Evolutionary conservation across 2,797 vertebrate genomes (phyloP).

Genomic region (Halcyon chelicuti): DNA sequence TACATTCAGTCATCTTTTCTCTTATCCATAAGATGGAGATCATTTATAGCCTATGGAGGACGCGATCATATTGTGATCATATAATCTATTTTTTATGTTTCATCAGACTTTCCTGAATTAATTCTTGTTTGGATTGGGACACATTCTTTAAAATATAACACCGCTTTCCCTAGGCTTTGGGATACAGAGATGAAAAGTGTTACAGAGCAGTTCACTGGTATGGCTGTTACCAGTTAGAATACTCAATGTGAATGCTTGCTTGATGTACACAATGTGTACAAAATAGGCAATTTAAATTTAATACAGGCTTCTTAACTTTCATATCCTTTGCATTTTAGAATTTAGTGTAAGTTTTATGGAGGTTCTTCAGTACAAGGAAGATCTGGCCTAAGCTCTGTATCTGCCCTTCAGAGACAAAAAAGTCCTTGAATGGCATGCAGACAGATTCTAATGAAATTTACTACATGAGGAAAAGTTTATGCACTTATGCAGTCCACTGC

Average conservation of each 20-base stretch:
- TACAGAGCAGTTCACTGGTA: neutral
- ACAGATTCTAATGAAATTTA: neutral
- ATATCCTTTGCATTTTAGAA: neutral
- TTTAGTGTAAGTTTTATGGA: neutral
- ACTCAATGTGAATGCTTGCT: neutral
- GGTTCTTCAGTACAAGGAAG: neutral
- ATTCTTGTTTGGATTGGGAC: neutral
- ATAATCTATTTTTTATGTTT: neutral
- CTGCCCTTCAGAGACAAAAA: neutral
- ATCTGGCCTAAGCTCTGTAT: neutral
- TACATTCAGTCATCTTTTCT: neutral
- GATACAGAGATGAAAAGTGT: neutral
- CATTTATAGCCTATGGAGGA: neutral
- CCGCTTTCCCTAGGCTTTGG: neutral
- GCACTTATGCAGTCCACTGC: neutral
- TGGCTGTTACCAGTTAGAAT: neutral
- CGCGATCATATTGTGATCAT: neutral
- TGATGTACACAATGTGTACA: neutral
- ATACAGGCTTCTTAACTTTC: neutral
- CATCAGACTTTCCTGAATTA: neutral
- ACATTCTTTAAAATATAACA: neutral
- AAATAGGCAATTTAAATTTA: neutral
- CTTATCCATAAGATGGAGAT: neutral
- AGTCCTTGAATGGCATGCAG: neutral
- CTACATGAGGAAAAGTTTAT: neutral